Conservation (phyloP, 2,797 vertebrate species). For the Microctenopoma stevenorrisi region DNA sequence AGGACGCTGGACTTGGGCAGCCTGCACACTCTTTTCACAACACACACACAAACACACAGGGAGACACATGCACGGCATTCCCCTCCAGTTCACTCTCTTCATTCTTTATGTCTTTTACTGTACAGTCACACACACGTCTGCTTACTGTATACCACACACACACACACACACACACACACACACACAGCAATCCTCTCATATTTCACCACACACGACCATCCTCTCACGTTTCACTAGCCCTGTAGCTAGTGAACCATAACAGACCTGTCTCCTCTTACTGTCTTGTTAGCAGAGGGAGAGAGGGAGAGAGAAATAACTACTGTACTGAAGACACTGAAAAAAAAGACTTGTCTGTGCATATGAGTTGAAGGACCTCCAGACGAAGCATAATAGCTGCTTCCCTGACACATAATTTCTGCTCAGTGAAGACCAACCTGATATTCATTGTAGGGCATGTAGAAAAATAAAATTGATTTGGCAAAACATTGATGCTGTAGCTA, state of each 20-base stretch:
- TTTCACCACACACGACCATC: slow-evolving; percentile 50
- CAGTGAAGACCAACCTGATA: slow-evolving; percentile 1
- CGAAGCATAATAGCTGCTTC: slow-evolving; percentile 17
- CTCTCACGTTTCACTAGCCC: slow-evolving; percentile 57
- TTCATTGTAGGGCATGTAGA: neutral
- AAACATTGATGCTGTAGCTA: neutral
- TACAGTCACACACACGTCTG: slow-evolving; percentile 19
- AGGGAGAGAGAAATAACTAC: slow-evolving; percentile 4
- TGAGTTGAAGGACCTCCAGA: slow-evolving; percentile 13
- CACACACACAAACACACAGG: slow-evolving; percentile 9
- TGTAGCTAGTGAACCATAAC: slow-evolving; percentile 55
- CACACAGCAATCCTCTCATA: slow-evolving; percentile 40
- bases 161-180: neutral
- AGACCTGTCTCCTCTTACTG: slow-evolving; percentile 41
- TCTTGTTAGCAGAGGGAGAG: slow-evolving; percentile 52
- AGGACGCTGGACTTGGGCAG: slow-evolving; percentile 58
- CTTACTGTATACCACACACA: slow-evolving; percentile 27
- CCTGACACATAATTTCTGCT: slow-evolving; percentile 15
- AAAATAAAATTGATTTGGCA: neutral
- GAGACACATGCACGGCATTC: slow-evolving; percentile 20
- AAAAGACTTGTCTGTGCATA: neutral
- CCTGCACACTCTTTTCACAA: slow-evolving; percentile 16
- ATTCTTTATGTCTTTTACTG: slow-evolving; percentile 24
- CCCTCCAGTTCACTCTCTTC: slow-evolving; percentile 5
- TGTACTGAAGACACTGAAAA: neutral